Conservation (phyloP, 2,113 vertebrate genomes). For the Ondatra zibethicus region DNA sequence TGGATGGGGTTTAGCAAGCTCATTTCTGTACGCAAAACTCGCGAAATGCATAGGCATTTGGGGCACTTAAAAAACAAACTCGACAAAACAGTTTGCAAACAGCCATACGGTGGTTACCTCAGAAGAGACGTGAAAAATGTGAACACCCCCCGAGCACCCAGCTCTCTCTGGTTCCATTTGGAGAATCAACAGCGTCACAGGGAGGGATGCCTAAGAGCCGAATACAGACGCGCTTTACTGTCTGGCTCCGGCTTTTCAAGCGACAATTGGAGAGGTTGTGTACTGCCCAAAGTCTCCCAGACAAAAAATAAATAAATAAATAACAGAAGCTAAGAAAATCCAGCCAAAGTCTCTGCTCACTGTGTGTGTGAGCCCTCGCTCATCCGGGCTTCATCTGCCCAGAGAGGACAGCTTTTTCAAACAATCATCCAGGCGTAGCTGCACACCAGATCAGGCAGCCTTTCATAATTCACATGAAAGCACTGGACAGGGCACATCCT, state of each 20-base stretch:
- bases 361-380: neutral
- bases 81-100: conserved; percentile 69
- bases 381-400: neutral
- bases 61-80: conserved; percentile 68
- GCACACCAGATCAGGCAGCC: neutral
- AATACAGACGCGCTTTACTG: neutral
- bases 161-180: conserved; percentile 24
- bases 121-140: conserved; percentile 34
- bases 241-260: neutral
- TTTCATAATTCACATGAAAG: neutral
- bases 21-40: conserved; percentile 28
- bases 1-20: neutral
- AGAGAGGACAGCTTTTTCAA: neutral
- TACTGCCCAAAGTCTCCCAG: neutral
- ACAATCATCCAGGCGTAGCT: neutral
- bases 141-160: conserved; percentile 41
- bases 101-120: conserved; percentile 65
- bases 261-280: neutral
- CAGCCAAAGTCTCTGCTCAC: neutral
- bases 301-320: neutral
- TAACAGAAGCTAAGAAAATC: neutral
- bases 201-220: neutral
- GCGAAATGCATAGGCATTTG: conserved; percentile 41
- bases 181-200: neutral
- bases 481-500: neutral